These are phyloP conservation scores for Tetramorium alpestre DNA, from an alignment of 1,140 invertebrate species.

Conservation along the genomic window DNA sequence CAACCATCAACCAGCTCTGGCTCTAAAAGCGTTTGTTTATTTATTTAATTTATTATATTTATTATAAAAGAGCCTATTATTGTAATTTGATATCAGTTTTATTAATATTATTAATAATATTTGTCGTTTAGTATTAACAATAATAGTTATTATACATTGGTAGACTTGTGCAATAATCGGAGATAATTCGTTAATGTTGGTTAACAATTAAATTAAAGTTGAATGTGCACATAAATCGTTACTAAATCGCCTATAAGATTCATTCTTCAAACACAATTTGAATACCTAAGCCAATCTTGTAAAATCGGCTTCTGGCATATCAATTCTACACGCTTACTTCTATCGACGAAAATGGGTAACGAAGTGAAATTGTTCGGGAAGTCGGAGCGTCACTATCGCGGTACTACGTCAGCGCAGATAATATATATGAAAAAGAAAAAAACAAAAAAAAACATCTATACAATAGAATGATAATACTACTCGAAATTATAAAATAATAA, in stretches of 20 bases:
- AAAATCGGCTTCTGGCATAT: conserved; percentile 24
- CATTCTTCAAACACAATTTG: conserved; percentile 38
- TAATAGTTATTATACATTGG: background rate
- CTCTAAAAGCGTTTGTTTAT: too few species aligned
- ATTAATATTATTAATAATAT: too few species aligned
- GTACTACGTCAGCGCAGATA: conserved; percentile 2
- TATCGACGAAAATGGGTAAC: conserved; percentile 31
- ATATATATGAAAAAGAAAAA: background rate
- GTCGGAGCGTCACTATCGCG: conserved; percentile 1
- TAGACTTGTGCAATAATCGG: background rate
- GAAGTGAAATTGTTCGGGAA: conserved; percentile 23
- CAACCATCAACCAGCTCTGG: too few species aligned
- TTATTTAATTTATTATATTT: too few species aligned
- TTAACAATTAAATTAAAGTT: conserved; percentile 16
- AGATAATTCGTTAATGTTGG: background rate
- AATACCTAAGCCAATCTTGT: conserved; percentile 14
- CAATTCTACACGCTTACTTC: conserved; percentile 33
- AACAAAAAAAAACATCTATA: background rate
- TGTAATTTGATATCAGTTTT: too few species aligned
- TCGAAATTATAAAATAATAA: background rate
- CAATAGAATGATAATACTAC: background rate
- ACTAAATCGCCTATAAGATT: background rate
- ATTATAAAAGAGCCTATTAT: too few species aligned
- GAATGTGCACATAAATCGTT: background rate
- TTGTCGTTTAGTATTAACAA: too few species aligned